phyloP scores from a whole-genome alignment of 2,797 vertebrate genomes.

The Astyanax mexicanus region DNA sequence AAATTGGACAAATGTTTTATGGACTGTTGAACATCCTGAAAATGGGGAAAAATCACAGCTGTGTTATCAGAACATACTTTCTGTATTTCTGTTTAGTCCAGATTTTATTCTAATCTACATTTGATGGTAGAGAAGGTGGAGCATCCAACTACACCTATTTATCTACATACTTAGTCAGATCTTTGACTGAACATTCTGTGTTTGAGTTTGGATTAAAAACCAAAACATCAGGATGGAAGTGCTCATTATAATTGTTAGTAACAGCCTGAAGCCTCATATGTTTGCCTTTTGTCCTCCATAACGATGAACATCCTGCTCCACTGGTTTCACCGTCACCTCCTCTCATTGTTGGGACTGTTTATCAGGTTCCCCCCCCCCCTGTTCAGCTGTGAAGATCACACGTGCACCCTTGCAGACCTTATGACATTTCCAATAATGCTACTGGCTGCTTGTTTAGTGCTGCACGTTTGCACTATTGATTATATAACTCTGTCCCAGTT shows the following conservation, averaged over 20 bases:
- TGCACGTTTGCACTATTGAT: constrained; percentile 51
- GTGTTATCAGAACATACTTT: constrained; percentile 20
- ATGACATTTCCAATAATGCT: constrained; percentile 21
- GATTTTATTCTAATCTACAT: constrained; percentile 70
- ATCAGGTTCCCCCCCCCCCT: constrained; percentile 31
- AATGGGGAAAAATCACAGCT: constrained; percentile 8
- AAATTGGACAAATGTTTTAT: constrained; percentile 21
- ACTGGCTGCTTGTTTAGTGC: constrained; percentile 20
- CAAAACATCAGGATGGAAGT: not conserved
- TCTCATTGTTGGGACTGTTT: constrained; percentile 23
- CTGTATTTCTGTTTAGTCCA: constrained; percentile 65
- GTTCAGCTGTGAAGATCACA: constrained; percentile 31
- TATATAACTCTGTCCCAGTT: constrained; percentile 27
- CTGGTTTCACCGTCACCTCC: constrained; percentile 58
- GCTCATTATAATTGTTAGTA: not conserved
- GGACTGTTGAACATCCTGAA: constrained; percentile 39
- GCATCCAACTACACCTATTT: no score
- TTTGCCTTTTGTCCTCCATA: constrained; percentile 28
- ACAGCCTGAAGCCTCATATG: not conserved
- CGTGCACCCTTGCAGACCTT: constrained; percentile 23
- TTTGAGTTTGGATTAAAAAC: not conserved
- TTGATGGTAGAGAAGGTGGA: no score
- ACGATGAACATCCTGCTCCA: constrained; percentile 56
- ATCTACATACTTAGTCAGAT: not conserved
- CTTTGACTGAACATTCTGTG: not conserved